Percentiles rank a stretch among this genome's conserved stretches.
phyloP scores from a whole-genome alignment of 2,113 vertebrate genomes.

The Cryptotis parvus region DNA sequence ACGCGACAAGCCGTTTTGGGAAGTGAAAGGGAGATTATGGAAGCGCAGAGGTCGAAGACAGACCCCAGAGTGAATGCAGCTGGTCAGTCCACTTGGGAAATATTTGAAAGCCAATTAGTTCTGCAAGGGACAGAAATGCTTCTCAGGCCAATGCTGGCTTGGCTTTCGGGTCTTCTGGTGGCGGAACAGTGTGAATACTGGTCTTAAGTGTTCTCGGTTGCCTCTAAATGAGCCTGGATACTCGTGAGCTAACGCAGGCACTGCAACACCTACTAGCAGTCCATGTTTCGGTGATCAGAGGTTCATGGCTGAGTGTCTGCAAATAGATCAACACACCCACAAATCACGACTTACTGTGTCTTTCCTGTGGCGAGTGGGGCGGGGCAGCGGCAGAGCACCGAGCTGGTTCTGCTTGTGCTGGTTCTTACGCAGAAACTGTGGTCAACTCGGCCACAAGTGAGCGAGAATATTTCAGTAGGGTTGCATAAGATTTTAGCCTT shows the following conservation, averaged over 20 bases:
- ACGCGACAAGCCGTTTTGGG: constrained; percentile 31
- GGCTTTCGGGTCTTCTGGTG: constrained; percentile 36
- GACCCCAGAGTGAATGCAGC: background rate
- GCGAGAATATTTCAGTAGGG: background rate
- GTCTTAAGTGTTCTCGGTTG: background rate
- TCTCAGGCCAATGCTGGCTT: constrained; percentile 26
- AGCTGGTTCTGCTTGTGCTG: background rate
- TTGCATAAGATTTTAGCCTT: background rate
- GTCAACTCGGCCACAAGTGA: background rate
- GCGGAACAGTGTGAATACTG: background rate
- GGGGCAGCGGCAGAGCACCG: background rate
- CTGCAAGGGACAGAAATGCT: constrained; percentile 35
- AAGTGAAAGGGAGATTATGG: constrained; percentile 8
- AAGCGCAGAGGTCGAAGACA: constrained; percentile 21
- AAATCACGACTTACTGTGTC: background rate
- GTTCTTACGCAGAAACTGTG: constrained; percentile 7
- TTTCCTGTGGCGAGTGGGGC: background rate
- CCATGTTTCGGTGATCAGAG: background rate
- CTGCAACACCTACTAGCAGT: background rate
- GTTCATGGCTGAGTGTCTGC: constrained; percentile 36
- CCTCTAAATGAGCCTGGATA: background rate
- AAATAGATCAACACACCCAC: constrained; percentile 26
- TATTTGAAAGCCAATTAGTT: constrained; percentile 50
- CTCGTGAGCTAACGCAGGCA: background rate
- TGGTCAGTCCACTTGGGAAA: background rate